Base-by-base conservation (phyloP, 2,888 invertebrate species). In the Cephus pygmeus region DNA sequence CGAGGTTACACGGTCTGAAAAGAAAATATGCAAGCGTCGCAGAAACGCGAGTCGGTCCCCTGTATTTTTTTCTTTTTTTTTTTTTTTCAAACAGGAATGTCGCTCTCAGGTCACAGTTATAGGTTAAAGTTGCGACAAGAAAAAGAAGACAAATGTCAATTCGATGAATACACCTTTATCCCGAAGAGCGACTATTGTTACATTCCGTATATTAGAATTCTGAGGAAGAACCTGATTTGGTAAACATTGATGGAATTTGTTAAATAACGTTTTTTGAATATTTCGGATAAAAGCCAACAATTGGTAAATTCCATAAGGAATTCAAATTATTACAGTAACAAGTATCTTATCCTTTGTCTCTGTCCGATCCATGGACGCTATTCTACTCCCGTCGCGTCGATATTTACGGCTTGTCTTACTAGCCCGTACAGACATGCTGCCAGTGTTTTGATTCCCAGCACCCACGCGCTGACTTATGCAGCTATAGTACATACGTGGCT, bases 1-100 rank as follows among this genome's bases (percentile, higher is more conserved):
- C 31, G 71, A 71, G 71, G 71, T 71, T 56, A 56, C 56, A 56
- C 56, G 56, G 23, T 56, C 71, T 71, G 23, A 71, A 71, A 34
- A 34, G 71, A 71, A 71, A 71, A 71, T 31, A 71, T 71, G 71
- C 71, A 71, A 23, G 71, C 71, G 31, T 71, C 12, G 71, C 71
- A 15, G 71, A 71, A 71, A 71, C 71, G 15, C 71, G 71, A 71
- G 71, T 31, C 71, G 71, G 56, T 56, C 23, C 6, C 56, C 23
- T 56, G 15, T 56, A 6, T 40, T 15, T 40, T 40, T 40, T 40
- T 40, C 1, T 30, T 0, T 6, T 34, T n/a, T 31, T 12, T 30
- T 12, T 30, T 4, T 71, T 30, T 69, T 69, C 11, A 9, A 34
- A 34, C 71, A 33, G 71, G 71, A 71, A 71, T 71, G 11, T 34